A percentile compares a stretch with the other conserved stretches of the same genome.
phyloP scores from a whole-genome alignment of 2,113 vertebrate genomes.

The Colinus virginianus region DNA sequence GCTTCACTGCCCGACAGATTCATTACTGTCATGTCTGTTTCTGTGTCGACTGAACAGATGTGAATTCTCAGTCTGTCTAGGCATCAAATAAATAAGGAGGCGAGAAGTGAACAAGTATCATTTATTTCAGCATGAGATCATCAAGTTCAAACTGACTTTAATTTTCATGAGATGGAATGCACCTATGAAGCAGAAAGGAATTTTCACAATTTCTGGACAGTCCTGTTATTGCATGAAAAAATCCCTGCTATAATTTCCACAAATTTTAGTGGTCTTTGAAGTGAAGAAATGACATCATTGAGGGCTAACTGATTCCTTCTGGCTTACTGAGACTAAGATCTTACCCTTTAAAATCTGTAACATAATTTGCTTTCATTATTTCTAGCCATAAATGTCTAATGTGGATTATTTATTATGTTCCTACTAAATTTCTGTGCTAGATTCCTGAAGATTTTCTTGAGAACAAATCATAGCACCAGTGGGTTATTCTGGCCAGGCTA shows the following conservation, averaged over 20 bases:
- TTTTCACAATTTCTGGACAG: neutral
- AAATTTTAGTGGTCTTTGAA: neutral
- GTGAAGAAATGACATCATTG: neutral
- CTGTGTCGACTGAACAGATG: neutral
- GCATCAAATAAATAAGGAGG: neutral
- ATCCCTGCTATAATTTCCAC: neutral
- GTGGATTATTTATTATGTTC: neutral
- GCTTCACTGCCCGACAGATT: neutral
- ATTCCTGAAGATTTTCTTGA: neutral
- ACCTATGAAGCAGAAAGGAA: neutral
- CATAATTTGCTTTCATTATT: neutral
- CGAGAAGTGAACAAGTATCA: neutral
- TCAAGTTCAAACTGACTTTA: neutral
- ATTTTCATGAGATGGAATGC: neutral
- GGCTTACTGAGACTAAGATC: neutral
- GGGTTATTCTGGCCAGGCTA: neutral
- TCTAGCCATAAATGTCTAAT: neutral
- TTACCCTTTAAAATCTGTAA: neutral
- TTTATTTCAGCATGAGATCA: neutral
- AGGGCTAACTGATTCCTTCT: neutral
- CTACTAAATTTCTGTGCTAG: neutral
- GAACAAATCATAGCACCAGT: neutral
- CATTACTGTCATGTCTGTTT: neutral
- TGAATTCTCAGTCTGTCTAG: neutral
- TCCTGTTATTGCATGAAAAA: neutral